phyloP scores from a whole-genome alignment of 2,113 vertebrate genomes.

The Cheirogaleus medius region DNA sequence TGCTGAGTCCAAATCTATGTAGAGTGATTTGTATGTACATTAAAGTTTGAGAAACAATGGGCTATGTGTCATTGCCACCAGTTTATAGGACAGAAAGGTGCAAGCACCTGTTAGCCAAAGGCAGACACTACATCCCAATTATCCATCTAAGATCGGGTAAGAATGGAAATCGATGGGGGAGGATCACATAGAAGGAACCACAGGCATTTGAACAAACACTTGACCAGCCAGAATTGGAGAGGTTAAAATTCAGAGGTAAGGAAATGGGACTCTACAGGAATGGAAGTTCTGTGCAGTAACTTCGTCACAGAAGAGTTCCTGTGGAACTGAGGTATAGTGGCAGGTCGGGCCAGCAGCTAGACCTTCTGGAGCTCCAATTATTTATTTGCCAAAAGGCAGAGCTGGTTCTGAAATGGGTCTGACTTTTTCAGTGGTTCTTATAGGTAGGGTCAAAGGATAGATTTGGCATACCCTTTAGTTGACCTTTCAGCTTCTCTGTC shows the following conservation, averaged over 20 bases:
- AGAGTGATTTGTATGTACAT: neutral
- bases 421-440: neutral
- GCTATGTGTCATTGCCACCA: neutral
- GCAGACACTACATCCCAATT: neutral
- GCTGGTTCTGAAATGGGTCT: neutral
- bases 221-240: neutral
- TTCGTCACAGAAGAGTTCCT: neutral
- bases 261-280: neutral
- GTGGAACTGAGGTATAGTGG: neutral
- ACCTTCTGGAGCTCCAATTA: neutral
- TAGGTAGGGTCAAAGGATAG: neutral
- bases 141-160: neutral
- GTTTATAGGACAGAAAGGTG: neutral
- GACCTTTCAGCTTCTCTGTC: neutral
- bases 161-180: neutral
- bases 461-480: neutral
- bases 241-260: neutral
- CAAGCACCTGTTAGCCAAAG: neutral
- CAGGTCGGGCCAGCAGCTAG: neutral
- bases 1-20: neutral
- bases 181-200: neutral
- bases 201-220: neutral
- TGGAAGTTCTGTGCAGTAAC: neutral
- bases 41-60: neutral
- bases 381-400: conserved; percentile 1